A percentile compares a stretch with the other conserved stretches of the same genome.
These are phyloP conservation scores for Theonella swinhoei DNA, from an alignment of 37 sponge, comb jelly and placozoan genomes.

Conservation along the genomic window DNA sequence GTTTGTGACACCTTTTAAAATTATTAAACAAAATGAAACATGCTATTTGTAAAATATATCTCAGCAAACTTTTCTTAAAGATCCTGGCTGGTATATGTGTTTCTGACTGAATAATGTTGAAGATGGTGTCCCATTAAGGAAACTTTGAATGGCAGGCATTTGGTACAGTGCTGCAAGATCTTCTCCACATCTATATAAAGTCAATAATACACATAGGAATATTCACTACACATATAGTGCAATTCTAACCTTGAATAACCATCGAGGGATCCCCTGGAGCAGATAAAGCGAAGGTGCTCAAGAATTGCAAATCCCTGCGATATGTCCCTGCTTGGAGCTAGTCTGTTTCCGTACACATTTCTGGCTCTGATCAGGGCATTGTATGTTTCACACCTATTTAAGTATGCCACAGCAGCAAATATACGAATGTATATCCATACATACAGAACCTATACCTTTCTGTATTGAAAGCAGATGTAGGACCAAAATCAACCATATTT, in stretches of 20 bases:
- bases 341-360: slow-evolving; percentile 49
- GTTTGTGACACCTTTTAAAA: too few species aligned
- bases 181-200: neutral
- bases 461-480: slow-evolving; percentile 36
- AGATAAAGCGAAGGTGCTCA: slow-evolving; percentile 10
- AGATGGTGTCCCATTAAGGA: slow-evolving; percentile 22
- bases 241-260: neutral
- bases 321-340: slow-evolving; percentile 58
- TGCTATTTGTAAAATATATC: too few species aligned
- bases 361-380: slow-evolving; percentile 26
- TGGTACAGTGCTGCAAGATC: slow-evolving; percentile 9
- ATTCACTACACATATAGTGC: neutral
- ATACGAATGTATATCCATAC: too few species aligned
- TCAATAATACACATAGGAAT: neutral
- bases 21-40: too few species aligned
- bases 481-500: slow-evolving; percentile 49
- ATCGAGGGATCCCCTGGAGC: slow-evolving; percentile 8
- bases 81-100: slow-evolving; percentile 33
- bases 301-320: slow-evolving; percentile 16
- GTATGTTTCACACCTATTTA: slow-evolving; percentile 59
- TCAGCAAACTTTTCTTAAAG: slow-evolving; percentile 47
- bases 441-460: slow-evolving; percentile 41
- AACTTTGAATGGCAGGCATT: neutral
- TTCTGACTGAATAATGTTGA: neutral
- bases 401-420: neutral